A percentile compares a stretch with the other conserved stretches of the same genome.
These are phyloP conservation scores for Drosophila lacertosa DNA, from an alignment of 1,140 invertebrate genomes.

Conservation along the genomic window DNA sequence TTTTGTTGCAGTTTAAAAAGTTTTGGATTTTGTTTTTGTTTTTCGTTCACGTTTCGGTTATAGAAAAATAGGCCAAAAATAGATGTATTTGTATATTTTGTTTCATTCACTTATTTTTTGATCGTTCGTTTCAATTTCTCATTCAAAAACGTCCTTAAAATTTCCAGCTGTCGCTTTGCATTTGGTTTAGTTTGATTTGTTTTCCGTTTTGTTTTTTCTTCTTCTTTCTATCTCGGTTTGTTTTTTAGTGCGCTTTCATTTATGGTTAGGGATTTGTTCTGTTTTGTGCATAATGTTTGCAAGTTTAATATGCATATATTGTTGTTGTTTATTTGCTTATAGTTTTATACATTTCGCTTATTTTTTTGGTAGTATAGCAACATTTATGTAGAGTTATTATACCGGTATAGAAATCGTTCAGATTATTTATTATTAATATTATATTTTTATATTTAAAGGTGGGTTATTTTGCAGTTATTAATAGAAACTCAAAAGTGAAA, in stretches of 20 bases:
- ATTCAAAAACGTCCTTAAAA: conserved; percentile 76
- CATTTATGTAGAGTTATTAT: conserved; percentile 43
- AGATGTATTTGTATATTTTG: conserved; percentile 69
- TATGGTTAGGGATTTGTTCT: conserved; percentile 35
- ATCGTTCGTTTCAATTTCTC: conserved; percentile 51
- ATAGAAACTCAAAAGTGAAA: conserved; percentile 42
- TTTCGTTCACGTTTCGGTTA: conserved; percentile 46
- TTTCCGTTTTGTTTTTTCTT: conserved; percentile 31
- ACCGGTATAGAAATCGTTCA: conserved; percentile 45
- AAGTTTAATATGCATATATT: conserved; percentile 57
- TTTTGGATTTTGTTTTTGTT: conserved; percentile 39
- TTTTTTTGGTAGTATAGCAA: conserved; percentile 50
- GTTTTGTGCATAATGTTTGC: conserved; percentile 64
- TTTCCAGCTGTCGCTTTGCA: conserved; percentile 53
- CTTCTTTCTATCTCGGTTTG: too few species aligned
- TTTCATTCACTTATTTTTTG: conserved; percentile 33
- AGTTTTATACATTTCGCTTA: conserved; percentile 49
- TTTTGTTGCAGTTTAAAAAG: conserved; percentile 66
- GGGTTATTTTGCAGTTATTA: conserved; percentile 82
- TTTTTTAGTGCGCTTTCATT: conserved; percentile 46
- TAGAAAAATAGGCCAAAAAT: conserved; percentile 83
- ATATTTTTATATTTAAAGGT: conserved; percentile 76
- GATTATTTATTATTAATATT: conserved; percentile 50
- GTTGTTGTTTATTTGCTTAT: conserved; percentile 43
- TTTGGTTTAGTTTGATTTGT: conserved; percentile 44